A percentile compares a stretch with the other conserved stretches of the same genome.
Conservation (phyloP, 2,888 invertebrate species). For the Nasonia oneida region DNA sequence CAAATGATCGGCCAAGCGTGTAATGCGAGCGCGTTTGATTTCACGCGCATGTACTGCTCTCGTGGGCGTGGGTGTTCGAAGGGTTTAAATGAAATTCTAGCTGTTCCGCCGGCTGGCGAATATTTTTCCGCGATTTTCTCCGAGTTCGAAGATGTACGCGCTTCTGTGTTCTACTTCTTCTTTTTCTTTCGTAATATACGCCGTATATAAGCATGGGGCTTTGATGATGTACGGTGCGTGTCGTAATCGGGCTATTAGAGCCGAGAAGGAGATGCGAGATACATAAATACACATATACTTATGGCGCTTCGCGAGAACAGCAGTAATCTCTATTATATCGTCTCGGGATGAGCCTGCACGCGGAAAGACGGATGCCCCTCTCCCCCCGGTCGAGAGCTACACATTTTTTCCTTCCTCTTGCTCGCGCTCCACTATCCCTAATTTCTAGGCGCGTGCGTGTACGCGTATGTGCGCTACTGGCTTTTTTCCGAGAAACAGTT, state of each 20-base stretch:
- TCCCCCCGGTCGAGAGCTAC: neutral
- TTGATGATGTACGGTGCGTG: neutral
- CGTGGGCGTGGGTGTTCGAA: neutral
- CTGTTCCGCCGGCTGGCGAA: neutral
- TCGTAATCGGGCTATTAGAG: neutral
- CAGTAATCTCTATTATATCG: neutral
- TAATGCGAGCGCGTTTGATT: conserved; percentile 16
- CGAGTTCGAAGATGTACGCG: neutral
- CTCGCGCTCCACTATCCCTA: neutral
- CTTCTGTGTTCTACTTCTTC: neutral
- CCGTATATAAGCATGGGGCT: neutral
- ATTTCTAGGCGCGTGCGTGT: neutral
- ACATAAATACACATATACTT: conserved; percentile 16
- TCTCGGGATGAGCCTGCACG: neutral
- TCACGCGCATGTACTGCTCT: neutral
- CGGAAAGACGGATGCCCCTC: neutral
- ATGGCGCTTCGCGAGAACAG: neutral
- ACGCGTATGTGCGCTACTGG: neutral
- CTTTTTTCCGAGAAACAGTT: conserved; percentile 51
- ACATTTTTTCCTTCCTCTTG: neutral
- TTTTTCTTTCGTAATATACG: neutral
- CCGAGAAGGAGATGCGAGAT: neutral
- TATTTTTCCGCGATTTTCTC: neutral
- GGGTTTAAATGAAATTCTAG: conserved; percentile 8
- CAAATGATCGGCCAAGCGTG: conserved; percentile 37